These are phyloP conservation scores for Nymphicus hollandicus DNA, from an alignment of 2,113 vertebrate genomes.

Conservation along the genomic window DNA sequence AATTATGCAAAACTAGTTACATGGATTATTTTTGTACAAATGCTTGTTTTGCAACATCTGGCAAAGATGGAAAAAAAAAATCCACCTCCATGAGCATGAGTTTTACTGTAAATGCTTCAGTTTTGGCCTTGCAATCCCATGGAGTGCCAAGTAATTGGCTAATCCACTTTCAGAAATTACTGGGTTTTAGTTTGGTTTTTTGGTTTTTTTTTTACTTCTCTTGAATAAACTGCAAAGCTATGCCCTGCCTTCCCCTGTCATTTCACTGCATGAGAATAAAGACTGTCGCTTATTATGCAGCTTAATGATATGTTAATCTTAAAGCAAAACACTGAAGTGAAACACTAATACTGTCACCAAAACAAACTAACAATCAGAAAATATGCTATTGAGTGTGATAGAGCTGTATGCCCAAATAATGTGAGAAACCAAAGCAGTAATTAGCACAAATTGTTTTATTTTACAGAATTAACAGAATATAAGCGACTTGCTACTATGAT, in stretches of 20 bases:
- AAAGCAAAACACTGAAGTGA: background rate
- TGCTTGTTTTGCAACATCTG: background rate
- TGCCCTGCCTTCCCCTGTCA: background rate
- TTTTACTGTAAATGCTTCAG: background rate
- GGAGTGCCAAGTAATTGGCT: background rate
- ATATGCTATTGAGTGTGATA: background rate
- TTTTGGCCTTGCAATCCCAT: background rate
- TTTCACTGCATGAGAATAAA: background rate
- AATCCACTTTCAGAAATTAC: background rate
- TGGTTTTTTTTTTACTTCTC: background rate
- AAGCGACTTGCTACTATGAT: background rate
- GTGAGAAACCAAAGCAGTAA: background rate
- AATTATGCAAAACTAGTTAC: background rate
- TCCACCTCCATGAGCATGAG: background rate
- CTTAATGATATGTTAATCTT: slow-evolving; percentile 32
- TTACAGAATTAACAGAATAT: background rate
- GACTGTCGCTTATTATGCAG: background rate
- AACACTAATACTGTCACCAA: background rate
- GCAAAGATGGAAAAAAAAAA: background rate
- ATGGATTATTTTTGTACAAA: background rate
- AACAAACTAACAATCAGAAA: slow-evolving; percentile 7
- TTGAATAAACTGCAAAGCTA: background rate
- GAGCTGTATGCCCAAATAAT: background rate
- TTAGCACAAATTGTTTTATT: background rate
- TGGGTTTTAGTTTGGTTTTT: background rate